phyloP scores from a whole-genome alignment of 2,113 vertebrate species.

The Entomyzon cyanotis region DNA sequence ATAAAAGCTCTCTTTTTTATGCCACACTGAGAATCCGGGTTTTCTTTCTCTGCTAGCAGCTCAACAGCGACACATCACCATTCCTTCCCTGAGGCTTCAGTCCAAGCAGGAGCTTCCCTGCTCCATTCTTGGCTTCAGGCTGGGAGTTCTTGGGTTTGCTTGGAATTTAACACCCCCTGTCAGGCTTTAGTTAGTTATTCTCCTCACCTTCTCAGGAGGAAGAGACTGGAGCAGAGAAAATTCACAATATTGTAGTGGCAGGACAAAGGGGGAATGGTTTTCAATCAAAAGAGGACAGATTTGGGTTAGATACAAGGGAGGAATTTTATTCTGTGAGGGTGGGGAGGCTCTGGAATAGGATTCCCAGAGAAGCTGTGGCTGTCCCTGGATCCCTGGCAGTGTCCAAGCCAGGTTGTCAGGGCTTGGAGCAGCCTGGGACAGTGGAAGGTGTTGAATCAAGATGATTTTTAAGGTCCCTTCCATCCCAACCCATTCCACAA shows the following conservation, averaged over 20 bases:
- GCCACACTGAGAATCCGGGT: no score
- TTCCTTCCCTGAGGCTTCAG: fast-evolving
- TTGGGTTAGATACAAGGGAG: not conserved
- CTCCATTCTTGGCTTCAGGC: fast-evolving
- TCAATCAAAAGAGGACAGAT: not conserved
- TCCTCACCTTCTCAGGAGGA: not conserved
- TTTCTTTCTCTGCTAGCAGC: no score
- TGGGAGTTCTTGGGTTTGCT: not conserved
- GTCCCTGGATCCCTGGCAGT: not conserved
- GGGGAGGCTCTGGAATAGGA: not conserved
- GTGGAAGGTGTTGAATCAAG: fast-evolving
- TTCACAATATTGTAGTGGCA: not conserved
- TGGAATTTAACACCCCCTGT: not conserved
- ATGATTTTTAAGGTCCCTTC: not conserved
- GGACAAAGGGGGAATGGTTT: not conserved
- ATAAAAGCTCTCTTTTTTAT: no score
- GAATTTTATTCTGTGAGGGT: not conserved
- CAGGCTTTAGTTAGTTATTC: not conserved
- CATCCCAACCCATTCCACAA: not conserved
- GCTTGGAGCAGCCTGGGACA: not conserved
- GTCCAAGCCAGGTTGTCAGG: not conserved
- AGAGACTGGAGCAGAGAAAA: not conserved
- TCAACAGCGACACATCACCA: no score
- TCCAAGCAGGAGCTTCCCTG: not conserved
- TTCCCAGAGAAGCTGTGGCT: not conserved